phyloP scores from a whole-genome alignment of 1,140 invertebrate species.

The Drosophila orosa region DNA sequence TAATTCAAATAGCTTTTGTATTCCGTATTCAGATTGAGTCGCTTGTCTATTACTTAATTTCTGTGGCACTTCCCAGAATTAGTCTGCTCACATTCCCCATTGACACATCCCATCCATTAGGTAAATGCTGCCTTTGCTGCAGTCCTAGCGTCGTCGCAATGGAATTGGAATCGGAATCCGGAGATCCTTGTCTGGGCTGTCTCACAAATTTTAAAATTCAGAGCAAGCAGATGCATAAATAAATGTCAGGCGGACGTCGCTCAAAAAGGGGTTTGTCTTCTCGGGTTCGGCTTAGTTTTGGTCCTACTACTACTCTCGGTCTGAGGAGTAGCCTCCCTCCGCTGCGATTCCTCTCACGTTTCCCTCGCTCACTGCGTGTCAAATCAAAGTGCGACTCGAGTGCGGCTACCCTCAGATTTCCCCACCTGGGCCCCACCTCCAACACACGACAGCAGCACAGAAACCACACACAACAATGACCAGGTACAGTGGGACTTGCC shows the following conservation, averaged over 20 bases:
- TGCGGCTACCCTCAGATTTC: conserved; percentile 26
- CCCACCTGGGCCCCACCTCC: conserved; percentile 9
- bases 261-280: conserved; percentile 25
- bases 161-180: conserved; percentile 12
- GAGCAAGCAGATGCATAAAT: conserved; percentile 49
- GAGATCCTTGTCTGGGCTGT: conserved; percentile 15
- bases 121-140: neutral
- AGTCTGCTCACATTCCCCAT: conserved; percentile 3
- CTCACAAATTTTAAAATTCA: conserved; percentile 38
- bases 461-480: conserved; percentile 1
- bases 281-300: conserved; percentile 14
- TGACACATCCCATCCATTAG: conserved; percentile 25
- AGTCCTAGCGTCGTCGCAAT: neutral
- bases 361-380: conserved; percentile 41
- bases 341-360: conserved; percentile 38
- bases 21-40: conserved; percentile 18
- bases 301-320: conserved; percentile 12
- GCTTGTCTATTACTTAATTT: conserved; percentile 31
- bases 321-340: neutral
- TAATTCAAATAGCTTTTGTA: neutral
- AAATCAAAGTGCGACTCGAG: conserved; percentile 44
- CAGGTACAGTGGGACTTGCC: conserved; percentile 3
- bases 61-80: conserved; percentile 21
- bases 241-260: conserved; percentile 28
- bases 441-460: conserved; percentile 20